phyloP scores from a whole-genome alignment of 2,888 invertebrate genomes.

The Temnothorax rugatulus region DNA sequence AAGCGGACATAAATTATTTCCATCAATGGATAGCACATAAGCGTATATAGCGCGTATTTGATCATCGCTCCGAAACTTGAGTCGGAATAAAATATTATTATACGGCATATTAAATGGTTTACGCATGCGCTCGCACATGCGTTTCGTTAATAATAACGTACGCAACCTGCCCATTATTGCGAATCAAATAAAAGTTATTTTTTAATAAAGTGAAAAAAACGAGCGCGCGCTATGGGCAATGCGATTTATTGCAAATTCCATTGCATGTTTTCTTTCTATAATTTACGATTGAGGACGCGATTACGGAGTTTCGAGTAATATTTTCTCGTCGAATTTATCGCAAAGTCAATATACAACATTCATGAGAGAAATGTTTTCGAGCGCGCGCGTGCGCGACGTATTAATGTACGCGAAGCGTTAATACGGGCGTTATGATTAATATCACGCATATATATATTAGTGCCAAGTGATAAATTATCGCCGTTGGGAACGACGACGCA shows the following conservation, averaged over 20 bases:
- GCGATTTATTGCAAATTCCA: conserved; percentile 9
- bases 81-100: conserved; percentile 10
- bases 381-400: conserved; percentile 8
- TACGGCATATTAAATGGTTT: not conserved
- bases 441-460: conserved; percentile 26
- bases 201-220: not conserved
- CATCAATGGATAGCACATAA: not conserved
- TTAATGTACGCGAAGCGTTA: conserved; percentile 37
- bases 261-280: not conserved
- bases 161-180: not conserved
- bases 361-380: conserved; percentile 8
- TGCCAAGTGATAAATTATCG: conserved; percentile 26
- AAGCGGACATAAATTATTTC: conserved; percentile 25
- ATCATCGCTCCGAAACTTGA: conserved; percentile 5
- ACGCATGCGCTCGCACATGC: not conserved
- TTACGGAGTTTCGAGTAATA: not conserved
- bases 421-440: conserved; percentile 38
- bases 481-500: conserved; percentile 25
- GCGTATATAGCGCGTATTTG: not conserved
- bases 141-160: not conserved
- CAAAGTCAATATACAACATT: conserved; percentile 19
- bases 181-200: conserved; percentile 25
- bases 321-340: conserved; percentile 11
- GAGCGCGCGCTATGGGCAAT: not conserved
- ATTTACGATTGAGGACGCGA: conserved; percentile 1